Evolutionary conservation across 1,140 invertebrate genomes (phyloP), one percentile per base, ranked within the genome.

Genomic region (Drosophila nebulosa): DNA sequence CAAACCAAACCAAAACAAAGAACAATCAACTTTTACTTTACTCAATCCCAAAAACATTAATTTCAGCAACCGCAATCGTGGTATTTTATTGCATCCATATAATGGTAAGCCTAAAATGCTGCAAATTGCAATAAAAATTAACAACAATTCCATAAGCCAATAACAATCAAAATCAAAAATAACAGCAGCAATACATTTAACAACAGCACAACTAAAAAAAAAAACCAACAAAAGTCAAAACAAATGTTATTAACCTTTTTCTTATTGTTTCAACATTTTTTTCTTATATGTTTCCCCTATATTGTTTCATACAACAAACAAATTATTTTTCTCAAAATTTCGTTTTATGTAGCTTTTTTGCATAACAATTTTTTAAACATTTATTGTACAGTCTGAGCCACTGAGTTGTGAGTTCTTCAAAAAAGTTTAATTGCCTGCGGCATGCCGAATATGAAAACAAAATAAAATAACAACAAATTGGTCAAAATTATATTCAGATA

Each of bases 21-120:
- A 68, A 75, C 58, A 79, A 67, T 76, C 66, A 56, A 65, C 80
- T 74, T 75, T 81, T 46, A 46, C 39, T 70, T 80, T 89, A 80
- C 79, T 90, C 75, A 90, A 88, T 71, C 70, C 71, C 78, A 68
- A 52, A 67, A 89, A 89, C 81, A 90, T 75, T 88, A 90, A 90
- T 90, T 90, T 79, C 90, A 90, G 90, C 89, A 90, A 88, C 79
- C 91, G 90, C 92, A 93, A 92, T 92, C 91, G 92, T 92, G 92
- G 91, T 91, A 90, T 91, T 85, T 92, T 92, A 90, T 92, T 93
- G 80, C 92, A 93, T 92, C 92, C 92, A 86, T 92, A 92, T 91
- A 92, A 93, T 90, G 92, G 92, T 93, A 93, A 93, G 92, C 84
- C 81, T 77, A 85, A 78, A 88, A 85, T 85, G 80, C 80, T 80